These are phyloP conservation scores for Rhynchophorus ferrugineus DNA, from an alignment of 1,140 invertebrate genomes.

Conservation along the genomic window DNA sequence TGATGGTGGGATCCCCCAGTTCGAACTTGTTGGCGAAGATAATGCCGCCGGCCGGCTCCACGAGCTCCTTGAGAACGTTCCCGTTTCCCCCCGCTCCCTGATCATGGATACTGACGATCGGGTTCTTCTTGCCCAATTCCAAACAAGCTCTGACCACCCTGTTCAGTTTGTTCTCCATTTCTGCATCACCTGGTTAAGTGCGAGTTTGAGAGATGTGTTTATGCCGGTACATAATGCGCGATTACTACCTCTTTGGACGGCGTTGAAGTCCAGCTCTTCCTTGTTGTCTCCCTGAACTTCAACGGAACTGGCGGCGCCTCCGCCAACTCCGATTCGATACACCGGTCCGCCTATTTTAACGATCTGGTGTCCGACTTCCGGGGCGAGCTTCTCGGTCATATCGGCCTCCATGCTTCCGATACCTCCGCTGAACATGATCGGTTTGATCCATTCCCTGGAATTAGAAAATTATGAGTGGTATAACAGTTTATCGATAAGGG, in stretches of 20 bases:
- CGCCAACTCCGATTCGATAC: slow-evolving; percentile 94
- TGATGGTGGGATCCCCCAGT: slow-evolving; percentile 90
- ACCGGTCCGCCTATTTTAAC: slow-evolving; percentile 95
- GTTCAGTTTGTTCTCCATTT: slow-evolving; percentile 98
- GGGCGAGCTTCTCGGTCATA: slow-evolving; percentile 65
- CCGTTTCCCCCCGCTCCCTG: slow-evolving; percentile 97
- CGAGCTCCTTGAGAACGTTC: slow-evolving; percentile 94
- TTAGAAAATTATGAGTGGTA: not conserved
- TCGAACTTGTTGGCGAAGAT: slow-evolving; percentile 84
- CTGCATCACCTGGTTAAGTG: slow-evolving; percentile 69
- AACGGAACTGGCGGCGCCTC: slow-evolving; percentile 93
- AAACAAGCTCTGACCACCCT: slow-evolving; percentile 86
- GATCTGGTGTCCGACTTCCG: slow-evolving; percentile 74
- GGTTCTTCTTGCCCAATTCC: slow-evolving; percentile 74
- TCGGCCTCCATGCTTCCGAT: slow-evolving; percentile 81
- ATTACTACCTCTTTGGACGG: slow-evolving; percentile 74
- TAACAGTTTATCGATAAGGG: too few relatives aligned
- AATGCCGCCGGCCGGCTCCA: slow-evolving; percentile 86
- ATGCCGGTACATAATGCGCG: too few relatives aligned
- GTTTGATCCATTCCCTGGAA: slow-evolving; percentile 86
- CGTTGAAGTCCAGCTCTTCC: slow-evolving; percentile 85
- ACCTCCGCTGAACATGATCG: slow-evolving; percentile 98
- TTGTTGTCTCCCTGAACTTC: slow-evolving; percentile 83
- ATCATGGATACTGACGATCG: slow-evolving; percentile 87
- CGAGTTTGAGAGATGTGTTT: not conserved